Evolutionary conservation across 2,797 vertebrate genomes (phyloP).

Genomic region (Gadopsis marmoratus): DNA sequence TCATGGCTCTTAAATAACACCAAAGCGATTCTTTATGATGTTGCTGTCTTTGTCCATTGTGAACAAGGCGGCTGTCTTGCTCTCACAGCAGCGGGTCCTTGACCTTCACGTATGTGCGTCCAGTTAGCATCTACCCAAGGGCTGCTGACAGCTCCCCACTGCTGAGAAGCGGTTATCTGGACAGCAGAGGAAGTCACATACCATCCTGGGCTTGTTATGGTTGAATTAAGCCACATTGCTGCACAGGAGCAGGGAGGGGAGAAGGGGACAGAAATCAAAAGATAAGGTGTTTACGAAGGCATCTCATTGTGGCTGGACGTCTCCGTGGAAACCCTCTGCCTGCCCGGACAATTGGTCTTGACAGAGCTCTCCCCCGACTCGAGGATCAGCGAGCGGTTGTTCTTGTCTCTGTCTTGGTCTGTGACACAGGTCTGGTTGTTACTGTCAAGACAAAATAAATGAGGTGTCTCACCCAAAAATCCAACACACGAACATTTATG

Average conservation of each 20-base stretch:
- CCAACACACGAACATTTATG: not conserved
- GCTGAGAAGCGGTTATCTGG: conserved; percentile 40
- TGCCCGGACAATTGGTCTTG: conserved; percentile 75
- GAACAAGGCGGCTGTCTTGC: not conserved
- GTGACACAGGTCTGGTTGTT: conserved; percentile 40
- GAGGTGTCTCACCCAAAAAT: conserved; percentile 15
- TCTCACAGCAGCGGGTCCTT: conserved; percentile 40
- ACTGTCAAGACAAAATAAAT: conserved; percentile 74
- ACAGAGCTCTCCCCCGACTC: conserved; percentile 61
- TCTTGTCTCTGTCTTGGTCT: conserved; percentile 75
- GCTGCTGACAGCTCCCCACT: conserved; percentile 47
- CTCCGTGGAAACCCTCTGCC: conserved; percentile 65
- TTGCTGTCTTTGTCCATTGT: conserved; percentile 4
- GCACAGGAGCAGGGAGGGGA: conserved; percentile 15
- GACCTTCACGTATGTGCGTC: conserved; percentile 31
- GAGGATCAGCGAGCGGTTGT: conserved; percentile 50
- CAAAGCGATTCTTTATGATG: not conserved
- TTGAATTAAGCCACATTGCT: conserved; percentile 36
- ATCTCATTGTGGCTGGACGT: conserved; percentile 49
- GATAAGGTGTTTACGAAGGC: conserved; percentile 59
- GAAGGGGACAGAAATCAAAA: conserved; percentile 22
- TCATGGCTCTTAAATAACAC: conserved; percentile 13
- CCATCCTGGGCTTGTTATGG: conserved; percentile 41
- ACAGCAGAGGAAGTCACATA: conserved; percentile 29
- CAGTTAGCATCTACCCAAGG: conserved; percentile 47